These are phyloP conservation scores for Myrmecobius fasciatus DNA, from an alignment of 2,113 vertebrate species.

Conservation along the genomic window DNA sequence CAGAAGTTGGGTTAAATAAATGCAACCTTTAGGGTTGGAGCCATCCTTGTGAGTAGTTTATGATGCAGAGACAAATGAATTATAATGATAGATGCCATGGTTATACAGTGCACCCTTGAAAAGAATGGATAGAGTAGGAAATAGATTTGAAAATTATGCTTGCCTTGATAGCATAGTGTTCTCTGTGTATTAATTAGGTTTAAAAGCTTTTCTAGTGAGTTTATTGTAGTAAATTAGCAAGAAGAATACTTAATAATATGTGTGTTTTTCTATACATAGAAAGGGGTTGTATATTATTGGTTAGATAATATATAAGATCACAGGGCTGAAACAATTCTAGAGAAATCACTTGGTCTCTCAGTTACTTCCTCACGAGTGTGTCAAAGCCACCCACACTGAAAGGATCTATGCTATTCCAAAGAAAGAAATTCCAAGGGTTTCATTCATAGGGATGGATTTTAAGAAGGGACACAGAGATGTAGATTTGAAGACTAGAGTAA, in stretches of 20 bases:
- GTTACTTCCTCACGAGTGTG: background rate
- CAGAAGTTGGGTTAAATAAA: background rate
- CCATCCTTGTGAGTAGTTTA: background rate
- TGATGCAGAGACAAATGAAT: background rate
- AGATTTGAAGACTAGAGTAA: background rate
- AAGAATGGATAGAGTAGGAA: constrained; percentile 1
- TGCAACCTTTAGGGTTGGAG: background rate
- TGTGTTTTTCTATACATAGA: background rate
- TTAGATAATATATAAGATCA: background rate
- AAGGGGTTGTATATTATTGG: background rate
- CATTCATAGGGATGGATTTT: constrained; percentile 15
- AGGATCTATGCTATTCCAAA: background rate
- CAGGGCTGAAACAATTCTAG: background rate
- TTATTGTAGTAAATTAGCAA: constrained; percentile 18
- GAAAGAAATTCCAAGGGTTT: constrained; percentile 17
- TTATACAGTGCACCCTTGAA: background rate
- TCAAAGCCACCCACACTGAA: constrained; percentile 2
- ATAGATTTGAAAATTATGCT: background rate
- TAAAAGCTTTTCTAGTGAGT: constrained; percentile 20
- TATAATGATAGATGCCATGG: background rate
- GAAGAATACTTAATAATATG: constrained; percentile 7
- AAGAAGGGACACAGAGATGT: background rate
- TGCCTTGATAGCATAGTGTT: constrained; percentile 37
- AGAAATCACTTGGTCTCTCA: background rate
- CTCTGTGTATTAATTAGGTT: constrained; percentile 44